phyloP scores from a whole-genome alignment of 1,140 invertebrate species.

The Oreohelix idahoensis region DNA sequence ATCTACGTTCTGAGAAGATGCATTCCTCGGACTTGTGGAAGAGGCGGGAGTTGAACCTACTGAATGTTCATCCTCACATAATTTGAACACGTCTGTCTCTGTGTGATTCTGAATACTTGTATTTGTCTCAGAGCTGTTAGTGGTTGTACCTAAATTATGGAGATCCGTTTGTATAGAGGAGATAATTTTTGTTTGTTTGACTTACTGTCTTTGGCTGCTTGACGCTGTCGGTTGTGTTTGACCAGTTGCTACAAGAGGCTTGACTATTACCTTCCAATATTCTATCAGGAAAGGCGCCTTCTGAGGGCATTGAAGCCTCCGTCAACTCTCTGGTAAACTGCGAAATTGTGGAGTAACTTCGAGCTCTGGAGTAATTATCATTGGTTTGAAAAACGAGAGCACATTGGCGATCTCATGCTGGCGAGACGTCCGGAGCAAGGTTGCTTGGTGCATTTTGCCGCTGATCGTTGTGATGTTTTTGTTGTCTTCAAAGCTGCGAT shows the following conservation, averaged over 20 bases:
- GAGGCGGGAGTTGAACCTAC: not conserved
- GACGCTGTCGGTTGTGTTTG: no score
- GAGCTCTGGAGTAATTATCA: not conserved
- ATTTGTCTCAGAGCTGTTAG: not conserved
- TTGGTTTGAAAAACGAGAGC: not conserved
- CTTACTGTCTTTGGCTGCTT: not conserved
- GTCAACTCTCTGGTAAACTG: not conserved
- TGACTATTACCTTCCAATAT: not conserved
- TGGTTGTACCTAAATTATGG: not conserved
- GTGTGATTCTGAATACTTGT: not conserved
- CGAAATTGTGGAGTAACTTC: not conserved
- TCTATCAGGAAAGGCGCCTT: not conserved
- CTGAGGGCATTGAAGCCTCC: not conserved
- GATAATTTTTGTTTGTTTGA: not conserved
- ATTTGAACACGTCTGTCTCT: not conserved
- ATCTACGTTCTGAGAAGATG: not conserved
- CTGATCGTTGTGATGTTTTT: not conserved
- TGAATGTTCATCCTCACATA: not conserved
- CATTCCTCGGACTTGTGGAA: not conserved
- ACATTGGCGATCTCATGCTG: not conserved
- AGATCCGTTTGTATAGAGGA: not conserved
- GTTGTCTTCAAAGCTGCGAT: not conserved
- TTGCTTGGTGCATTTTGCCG: not conserved
- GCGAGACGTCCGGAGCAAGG: not conserved
- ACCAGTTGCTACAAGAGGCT: not conserved